Evolutionary conservation across 2,113 vertebrate species (phyloP).

Genomic region (Notothenia coriiceps): DNA sequence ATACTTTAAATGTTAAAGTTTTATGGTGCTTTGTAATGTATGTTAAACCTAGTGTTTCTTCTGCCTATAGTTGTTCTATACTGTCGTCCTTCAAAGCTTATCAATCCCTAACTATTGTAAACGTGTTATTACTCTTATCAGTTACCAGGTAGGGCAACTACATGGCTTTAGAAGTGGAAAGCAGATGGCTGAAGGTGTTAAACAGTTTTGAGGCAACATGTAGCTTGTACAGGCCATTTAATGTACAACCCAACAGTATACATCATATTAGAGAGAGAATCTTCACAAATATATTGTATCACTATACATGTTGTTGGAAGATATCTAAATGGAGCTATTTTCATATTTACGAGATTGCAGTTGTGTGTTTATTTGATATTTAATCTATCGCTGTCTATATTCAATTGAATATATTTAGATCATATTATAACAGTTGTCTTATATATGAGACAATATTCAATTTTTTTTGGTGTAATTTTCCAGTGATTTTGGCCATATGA

Average conservation of each 20-base stretch:
- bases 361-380: neutral
- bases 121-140: constrained; percentile 60
- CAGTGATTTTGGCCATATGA: neutral
- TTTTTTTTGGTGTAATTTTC: neutral
- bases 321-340: too few relatives aligned
- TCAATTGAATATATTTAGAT: too few relatives aligned
- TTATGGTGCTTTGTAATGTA: neutral
- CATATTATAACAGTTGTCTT: neutral
- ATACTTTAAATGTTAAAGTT: neutral
- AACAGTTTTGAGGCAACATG: constrained; percentile 18
- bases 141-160: neutral
- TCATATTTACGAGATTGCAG: neutral
- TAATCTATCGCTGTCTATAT: neutral
- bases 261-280: neutral
- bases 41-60: neutral
- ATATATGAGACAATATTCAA: too few relatives aligned
- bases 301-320: neutral
- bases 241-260: neutral
- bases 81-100: neutral
- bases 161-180: constrained; percentile 4
- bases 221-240: neutral
- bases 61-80: neutral
- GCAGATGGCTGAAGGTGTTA: neutral
- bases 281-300: neutral
- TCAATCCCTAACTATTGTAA: constrained; percentile 17